phyloP scores from a whole-genome alignment of 2,888 invertebrate species.

The Cybosia mesomella region DNA sequence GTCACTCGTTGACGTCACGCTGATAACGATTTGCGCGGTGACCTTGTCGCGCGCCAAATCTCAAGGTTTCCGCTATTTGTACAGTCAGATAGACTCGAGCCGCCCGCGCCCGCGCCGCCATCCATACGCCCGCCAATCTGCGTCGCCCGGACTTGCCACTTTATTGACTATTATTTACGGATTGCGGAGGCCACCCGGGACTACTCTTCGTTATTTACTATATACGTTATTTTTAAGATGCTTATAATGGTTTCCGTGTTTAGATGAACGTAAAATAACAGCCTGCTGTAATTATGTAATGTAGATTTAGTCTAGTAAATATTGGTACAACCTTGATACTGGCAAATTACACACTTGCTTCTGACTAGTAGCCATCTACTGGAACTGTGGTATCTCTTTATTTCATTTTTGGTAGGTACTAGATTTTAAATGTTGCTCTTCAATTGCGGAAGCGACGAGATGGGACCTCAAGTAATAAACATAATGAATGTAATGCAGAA shows the following conservation, averaged over 20 bases:
- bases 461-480: conserved; percentile 51
- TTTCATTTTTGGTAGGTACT: neutral
- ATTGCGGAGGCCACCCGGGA: conserved; percentile 71
- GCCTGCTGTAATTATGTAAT: conserved; percentile 31
- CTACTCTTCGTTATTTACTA: conserved; percentile 56
- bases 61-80: conserved; percentile 86
- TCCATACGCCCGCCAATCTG: conserved; percentile 59
- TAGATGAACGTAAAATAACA: conserved; percentile 18
- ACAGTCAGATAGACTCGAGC: conserved; percentile 77
- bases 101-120: conserved; percentile 62
- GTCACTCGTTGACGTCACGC: conserved; percentile 83
- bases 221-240: conserved; percentile 49
- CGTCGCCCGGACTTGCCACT: conserved; percentile 77
- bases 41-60: conserved; percentile 86
- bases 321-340: conserved; percentile 39
- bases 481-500: conserved; percentile 61
- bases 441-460: conserved; percentile 63
- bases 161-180: conserved; percentile 76
- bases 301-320: conserved; percentile 34
- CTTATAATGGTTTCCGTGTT: conserved; percentile 27
- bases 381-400: conserved; percentile 34
- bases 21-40: conserved; percentile 86
- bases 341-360: conserved; percentile 28
- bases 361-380: neutral
- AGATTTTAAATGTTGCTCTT: conserved; percentile 17